Percentiles rank a stretch among this genome's conserved stretches.
Evolutionary conservation across 2,113 vertebrate species (phyloP).

Genomic region (Corynorhinus townsendii): DNA sequence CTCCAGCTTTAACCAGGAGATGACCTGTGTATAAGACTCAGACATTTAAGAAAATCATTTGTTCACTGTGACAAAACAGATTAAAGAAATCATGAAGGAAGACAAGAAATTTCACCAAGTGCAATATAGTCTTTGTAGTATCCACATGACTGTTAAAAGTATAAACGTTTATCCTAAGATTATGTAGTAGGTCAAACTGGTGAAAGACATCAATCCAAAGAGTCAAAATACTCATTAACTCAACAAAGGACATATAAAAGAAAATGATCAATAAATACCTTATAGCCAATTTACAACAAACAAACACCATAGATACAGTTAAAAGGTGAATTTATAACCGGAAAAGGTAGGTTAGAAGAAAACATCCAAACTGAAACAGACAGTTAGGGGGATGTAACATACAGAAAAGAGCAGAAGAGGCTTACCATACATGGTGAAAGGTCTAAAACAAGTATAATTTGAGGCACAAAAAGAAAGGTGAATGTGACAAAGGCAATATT

Average conservation of each 20-base stretch:
- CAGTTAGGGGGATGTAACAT: background rate
- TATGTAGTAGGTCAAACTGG: background rate
- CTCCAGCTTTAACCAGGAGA: conserved; percentile 74
- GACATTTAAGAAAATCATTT: conserved; percentile 73
- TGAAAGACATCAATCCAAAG: background rate
- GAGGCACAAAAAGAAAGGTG: background rate
- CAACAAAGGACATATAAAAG: background rate
- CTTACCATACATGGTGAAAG: background rate
- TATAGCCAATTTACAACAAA: background rate
- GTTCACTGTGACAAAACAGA: conserved; percentile 59
- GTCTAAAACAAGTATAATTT: background rate
- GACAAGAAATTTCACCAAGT: conserved; percentile 61
- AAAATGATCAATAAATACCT: background rate
- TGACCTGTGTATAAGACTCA: conserved; percentile 76
- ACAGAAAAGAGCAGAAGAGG: background rate
- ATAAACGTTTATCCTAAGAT: conserved; percentile 69
- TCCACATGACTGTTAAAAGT: conserved; percentile 73
- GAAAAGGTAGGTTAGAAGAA: background rate
- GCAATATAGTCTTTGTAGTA: background rate
- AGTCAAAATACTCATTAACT: background rate
- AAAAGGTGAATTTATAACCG: background rate
- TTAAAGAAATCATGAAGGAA: conserved; percentile 73
- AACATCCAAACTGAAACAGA: background rate
- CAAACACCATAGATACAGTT: background rate
- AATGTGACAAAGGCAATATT: background rate